Percentiles rank a stretch among this genome's conserved stretches.
phyloP scores from a whole-genome alignment of 2,113 vertebrate species.

The Corapipo altera region DNA sequence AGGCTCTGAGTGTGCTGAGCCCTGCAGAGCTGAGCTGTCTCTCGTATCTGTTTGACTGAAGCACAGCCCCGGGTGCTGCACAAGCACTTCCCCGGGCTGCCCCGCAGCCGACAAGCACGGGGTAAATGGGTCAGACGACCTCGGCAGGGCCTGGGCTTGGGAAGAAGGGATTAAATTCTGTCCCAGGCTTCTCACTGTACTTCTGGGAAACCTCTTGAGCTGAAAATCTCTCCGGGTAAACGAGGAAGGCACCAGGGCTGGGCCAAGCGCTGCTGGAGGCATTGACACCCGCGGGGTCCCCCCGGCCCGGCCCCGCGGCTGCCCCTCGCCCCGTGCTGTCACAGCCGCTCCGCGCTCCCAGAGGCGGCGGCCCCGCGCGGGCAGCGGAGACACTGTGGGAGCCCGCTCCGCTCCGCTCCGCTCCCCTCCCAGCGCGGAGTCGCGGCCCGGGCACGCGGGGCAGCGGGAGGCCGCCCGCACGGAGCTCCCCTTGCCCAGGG shows the following conservation, averaged over 20 bases:
- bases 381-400: background rate
- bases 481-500: too few species aligned
- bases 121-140: background rate
- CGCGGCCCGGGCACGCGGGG: background rate
- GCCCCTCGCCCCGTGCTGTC: background rate
- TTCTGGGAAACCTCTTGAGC: background rate
- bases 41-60: rapidly evolving
- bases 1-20: rapidly evolving
- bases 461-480: too few species aligned
- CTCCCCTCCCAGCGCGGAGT: background rate
- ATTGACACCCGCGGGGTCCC: background rate
- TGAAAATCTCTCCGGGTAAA: rapidly evolving
- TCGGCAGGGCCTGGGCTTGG: background rate
- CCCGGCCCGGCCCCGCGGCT: background rate
- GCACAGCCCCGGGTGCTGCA: rapidly evolving
- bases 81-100: background rate
- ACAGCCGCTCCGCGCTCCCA: background rate
- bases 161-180: background rate
- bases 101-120: background rate
- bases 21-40: background rate
- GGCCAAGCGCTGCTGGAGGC: background rate
- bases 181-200: rapidly evolving
- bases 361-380: background rate
- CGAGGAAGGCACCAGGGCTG: too few species aligned
- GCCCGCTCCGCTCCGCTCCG: background rate